phyloP scores from a whole-genome alignment of 2,888 invertebrate genomes.

The Lasioglossum lativentre region DNA sequence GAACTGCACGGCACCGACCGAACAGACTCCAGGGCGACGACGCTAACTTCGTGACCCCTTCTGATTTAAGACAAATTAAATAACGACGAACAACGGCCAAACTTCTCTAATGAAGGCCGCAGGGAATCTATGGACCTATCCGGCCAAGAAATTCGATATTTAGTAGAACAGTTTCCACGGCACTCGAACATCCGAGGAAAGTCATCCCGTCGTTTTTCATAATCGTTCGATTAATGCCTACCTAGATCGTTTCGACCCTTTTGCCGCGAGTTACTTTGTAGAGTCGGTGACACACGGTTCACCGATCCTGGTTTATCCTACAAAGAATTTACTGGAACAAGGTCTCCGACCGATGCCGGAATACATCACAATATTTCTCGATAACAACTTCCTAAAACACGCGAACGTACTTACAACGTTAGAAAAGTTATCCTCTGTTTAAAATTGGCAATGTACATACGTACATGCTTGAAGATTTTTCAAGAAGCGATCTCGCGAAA shows the following conservation, averaged over 20 bases:
- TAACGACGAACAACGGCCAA: constrained; percentile 5
- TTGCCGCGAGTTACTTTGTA: background rate
- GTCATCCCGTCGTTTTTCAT: background rate
- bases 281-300: background rate
- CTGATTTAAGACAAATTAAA: constrained; percentile 34
- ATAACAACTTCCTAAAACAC: too few species aligned
- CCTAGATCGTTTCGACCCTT: background rate
- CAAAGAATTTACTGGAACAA: too few species aligned
- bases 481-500: too few species aligned
- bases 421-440: too few species aligned
- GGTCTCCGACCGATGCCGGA: too few species aligned
- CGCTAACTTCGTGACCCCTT: constrained; percentile 7
- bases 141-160: background rate
- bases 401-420: too few species aligned
- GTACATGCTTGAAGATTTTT: too few species aligned
- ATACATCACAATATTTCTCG: too few species aligned
- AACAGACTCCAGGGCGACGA: background rate
- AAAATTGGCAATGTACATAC: too few species aligned
- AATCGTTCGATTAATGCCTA: background rate
- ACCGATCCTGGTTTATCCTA: background rate
- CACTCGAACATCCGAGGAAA: background rate
- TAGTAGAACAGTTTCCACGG: background rate
- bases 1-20: background rate
- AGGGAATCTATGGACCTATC: constrained; percentile 15
- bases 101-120: constrained; percentile 10